Conservation (phyloP, 2,888 invertebrate genomes). For the Himalopsyche tibetana region DNA sequence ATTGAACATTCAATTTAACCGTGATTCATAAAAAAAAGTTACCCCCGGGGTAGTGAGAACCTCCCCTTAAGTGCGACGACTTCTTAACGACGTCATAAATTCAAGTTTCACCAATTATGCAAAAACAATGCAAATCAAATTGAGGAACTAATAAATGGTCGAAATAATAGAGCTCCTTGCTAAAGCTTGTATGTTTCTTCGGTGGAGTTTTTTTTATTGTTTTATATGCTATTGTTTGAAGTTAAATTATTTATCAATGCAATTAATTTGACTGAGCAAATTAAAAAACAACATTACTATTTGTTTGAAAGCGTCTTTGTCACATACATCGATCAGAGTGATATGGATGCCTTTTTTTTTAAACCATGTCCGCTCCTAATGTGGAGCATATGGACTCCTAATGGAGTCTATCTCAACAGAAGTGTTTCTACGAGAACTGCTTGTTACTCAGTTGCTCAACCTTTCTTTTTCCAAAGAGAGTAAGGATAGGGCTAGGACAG, state of each 20-base stretch:
- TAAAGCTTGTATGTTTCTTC: background rate
- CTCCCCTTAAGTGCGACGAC: constrained; percentile 13
- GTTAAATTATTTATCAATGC: background rate
- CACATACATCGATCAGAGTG: no score
- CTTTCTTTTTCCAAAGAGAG: no score
- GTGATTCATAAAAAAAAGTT: constrained; percentile 24
- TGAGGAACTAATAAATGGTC: background rate
- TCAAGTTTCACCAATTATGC: constrained; percentile 49
- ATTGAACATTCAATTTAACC: constrained; percentile 4
- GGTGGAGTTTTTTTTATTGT: background rate
- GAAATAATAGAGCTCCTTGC: background rate
- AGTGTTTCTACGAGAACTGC: no score
- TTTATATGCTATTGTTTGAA: background rate
- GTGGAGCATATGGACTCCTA: no score
- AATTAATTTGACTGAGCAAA: no score
- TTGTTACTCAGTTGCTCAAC: no score
- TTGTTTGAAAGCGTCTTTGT: no score
- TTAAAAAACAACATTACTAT: no score
- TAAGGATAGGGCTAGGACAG: no score
- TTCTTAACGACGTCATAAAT: constrained; percentile 43
- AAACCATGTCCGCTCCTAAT: no score
- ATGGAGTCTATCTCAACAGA: no score
- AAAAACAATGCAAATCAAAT: constrained; percentile 53
- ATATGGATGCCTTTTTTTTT: no score
- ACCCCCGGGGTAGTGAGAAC: background rate